phyloP scores from a whole-genome alignment of 2,797 vertebrate genomes.

The Catharus ustulatus region DNA sequence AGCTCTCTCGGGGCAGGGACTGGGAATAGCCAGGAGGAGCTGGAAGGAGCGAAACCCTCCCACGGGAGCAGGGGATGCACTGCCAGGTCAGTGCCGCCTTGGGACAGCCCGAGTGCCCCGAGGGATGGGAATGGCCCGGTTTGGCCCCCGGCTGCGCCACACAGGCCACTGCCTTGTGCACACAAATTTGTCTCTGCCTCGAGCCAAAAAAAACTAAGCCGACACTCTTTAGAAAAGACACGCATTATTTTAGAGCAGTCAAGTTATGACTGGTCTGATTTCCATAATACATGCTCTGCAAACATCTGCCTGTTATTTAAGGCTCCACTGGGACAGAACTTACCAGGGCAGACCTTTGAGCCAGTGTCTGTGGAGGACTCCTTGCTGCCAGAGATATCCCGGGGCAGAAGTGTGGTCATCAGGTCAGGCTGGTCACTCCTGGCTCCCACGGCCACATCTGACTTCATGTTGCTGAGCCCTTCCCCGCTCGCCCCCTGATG shows the following conservation, averaged over 20 bases:
- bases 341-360: neutral
- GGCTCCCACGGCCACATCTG: rapidly evolving
- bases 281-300: slow-evolving; percentile 31
- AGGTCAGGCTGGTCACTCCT: neutral
- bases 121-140: neutral
- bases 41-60: neutral
- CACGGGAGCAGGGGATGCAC: neutral
- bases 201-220: slow-evolving; percentile 51
- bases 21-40: neutral
- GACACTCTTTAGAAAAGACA: slow-evolving; percentile 11
- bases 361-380: rapidly evolving
- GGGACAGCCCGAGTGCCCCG: neutral
- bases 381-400: neutral
- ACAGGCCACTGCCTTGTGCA: slow-evolving; percentile 27
- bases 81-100: neutral
- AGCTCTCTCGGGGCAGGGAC: neutral
- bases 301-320: slow-evolving; percentile 65
- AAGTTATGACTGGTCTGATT: slow-evolving; percentile 59
- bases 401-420: rapidly evolving
- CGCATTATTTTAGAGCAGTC: slow-evolving; percentile 24
- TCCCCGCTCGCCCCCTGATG: rapidly evolving
- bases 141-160: neutral
- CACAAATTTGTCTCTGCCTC: slow-evolving; percentile 56
- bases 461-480: neutral
- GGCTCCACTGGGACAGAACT: slow-evolving; percentile 2